phyloP scores from a whole-genome alignment of 2,888 invertebrate genomes.

The Plutella xylostella region DNA sequence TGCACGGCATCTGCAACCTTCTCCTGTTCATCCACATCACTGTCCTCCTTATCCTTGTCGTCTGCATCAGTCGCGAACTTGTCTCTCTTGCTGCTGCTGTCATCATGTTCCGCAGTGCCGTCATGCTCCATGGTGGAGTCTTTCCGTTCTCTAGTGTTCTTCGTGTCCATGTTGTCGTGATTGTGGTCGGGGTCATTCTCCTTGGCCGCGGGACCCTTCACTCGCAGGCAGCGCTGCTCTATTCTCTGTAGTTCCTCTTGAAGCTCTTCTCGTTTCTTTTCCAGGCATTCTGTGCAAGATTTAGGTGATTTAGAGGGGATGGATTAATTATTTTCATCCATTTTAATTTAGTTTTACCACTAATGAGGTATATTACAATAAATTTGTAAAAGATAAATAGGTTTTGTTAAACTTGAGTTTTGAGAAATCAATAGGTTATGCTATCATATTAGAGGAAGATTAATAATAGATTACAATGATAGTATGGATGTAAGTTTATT shows the following conservation, averaged over 20 bases:
- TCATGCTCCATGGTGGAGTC: slow-evolving; percentile 14
- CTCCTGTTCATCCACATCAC: slow-evolving; percentile 44
- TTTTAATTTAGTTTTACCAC: no score
- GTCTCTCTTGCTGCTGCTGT: slow-evolving; percentile 33
- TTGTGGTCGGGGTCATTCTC: slow-evolving; percentile 36
- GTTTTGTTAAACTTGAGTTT: no score
- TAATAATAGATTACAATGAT: no score
- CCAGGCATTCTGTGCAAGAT: slow-evolving; percentile 68
- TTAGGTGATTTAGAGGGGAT: no score
- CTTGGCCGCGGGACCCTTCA: slow-evolving; percentile 35
- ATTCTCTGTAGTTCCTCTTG: slow-evolving; percentile 74
- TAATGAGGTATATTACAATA: no score
- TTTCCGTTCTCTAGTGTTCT: slow-evolving; percentile 2
- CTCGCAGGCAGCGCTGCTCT: slow-evolving; percentile 62
- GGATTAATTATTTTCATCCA: no score
- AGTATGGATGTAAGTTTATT: no score
- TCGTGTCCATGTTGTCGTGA: slow-evolving; percentile 12
- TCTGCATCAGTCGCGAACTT: slow-evolving; percentile 55
- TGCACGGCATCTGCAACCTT: background rate
- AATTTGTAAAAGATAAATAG: no score
- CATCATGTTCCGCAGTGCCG: no score
- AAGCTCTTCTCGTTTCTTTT: slow-evolving; percentile 72
- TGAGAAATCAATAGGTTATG: no score
- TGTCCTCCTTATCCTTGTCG: slow-evolving; percentile 44
- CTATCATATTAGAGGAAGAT: no score